phyloP scores from a whole-genome alignment of 1,140 invertebrate genomes.

The Drosophila rhopaloa region DNA sequence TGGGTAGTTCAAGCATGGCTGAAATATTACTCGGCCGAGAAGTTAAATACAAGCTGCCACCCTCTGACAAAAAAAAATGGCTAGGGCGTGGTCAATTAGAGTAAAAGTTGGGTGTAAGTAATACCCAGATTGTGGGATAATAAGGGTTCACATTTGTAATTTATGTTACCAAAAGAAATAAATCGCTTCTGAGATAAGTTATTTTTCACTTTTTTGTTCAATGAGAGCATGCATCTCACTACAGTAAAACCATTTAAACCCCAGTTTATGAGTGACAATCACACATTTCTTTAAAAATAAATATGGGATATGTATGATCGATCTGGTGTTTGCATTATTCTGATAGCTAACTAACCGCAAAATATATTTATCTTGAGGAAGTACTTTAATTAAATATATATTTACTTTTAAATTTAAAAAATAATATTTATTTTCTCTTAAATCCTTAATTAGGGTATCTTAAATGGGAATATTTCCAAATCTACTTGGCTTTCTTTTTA shows the following conservation, averaged over 20 bases:
- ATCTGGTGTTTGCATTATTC: neutral
- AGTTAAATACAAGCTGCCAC: conserved; percentile 31
- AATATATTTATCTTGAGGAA: no score
- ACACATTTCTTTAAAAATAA: conserved; percentile 4
- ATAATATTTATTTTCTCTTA: no score
- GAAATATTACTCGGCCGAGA: conserved; percentile 23
- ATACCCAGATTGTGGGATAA: conserved; percentile 31
- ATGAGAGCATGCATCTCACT: conserved; percentile 8
- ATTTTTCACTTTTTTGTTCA: neutral
- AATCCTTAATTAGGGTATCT: no score
- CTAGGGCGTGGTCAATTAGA: conserved; percentile 37
- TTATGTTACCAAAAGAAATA: conserved; percentile 17
- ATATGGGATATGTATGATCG: neutral
- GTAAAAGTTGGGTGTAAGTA: conserved; percentile 27
- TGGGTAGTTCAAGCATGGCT: conserved; percentile 30
- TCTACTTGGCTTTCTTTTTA: no score
- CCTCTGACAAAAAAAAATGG: conserved; percentile 2
- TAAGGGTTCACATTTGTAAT: conserved; percentile 11
- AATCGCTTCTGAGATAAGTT: conserved; percentile 18
- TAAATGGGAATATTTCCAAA: no score
- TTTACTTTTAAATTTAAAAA: no score
- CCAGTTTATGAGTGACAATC: conserved; percentile 19
- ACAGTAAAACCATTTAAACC: neutral
- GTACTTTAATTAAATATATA: neutral
- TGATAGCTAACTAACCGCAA: neutral